These are phyloP conservation scores for Malurus elegans DNA, from an alignment of 2,113 vertebrate genomes.

Conservation along the genomic window DNA sequence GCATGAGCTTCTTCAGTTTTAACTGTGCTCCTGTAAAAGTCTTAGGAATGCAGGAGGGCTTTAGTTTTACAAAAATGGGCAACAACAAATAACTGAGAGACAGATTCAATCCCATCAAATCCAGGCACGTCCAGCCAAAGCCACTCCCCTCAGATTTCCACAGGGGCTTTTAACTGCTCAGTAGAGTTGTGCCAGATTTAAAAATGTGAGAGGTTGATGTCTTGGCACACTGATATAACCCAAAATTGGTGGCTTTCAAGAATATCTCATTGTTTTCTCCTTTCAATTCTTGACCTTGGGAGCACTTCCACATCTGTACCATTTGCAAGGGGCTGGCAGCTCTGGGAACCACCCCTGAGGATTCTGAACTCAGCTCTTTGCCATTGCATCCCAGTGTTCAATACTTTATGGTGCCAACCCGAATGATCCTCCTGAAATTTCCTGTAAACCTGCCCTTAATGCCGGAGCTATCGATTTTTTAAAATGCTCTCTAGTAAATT, in stretches of 20 bases:
- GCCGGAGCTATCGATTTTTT: slow-evolving; percentile 22
- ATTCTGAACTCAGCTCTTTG: neutral
- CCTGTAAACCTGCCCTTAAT: slow-evolving; percentile 33
- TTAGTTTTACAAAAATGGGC: neutral
- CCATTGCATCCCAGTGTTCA: neutral
- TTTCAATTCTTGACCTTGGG: neutral
- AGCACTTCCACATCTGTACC: neutral
- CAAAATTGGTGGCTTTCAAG: neutral
- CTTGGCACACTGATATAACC: neutral
- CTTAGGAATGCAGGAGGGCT: neutral
- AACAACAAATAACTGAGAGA: neutral
- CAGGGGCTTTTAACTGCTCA: neutral
- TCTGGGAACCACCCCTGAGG: neutral
- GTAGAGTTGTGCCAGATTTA: neutral
- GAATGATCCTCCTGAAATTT: slow-evolving; percentile 20
- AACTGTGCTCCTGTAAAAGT: neutral
- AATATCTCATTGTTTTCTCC: neutral
- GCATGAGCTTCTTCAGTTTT: neutral
- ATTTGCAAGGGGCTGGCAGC: neutral
- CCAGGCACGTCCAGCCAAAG: neutral
- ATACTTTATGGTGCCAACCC: slow-evolving; percentile 17
- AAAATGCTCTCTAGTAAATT: neutral
- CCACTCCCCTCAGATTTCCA: neutral
- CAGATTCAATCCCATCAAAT: neutral
- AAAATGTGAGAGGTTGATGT: neutral